Conservation (phyloP, 2,797 vertebrate species). For the Peromyscus eremicus region DNA sequence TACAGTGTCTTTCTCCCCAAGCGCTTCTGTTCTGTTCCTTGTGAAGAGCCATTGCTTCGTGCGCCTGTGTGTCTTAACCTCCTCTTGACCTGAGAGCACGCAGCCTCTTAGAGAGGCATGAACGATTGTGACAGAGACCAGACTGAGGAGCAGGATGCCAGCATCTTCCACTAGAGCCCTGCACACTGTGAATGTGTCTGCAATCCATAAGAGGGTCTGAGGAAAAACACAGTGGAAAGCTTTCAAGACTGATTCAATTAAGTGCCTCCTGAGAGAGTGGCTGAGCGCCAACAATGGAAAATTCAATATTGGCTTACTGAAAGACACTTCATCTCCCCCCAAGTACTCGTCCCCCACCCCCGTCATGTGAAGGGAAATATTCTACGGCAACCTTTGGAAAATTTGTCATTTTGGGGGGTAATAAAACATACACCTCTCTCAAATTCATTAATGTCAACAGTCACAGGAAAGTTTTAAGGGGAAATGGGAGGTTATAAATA, state of each 20-base stretch:
- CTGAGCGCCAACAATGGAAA: constrained; percentile 70
- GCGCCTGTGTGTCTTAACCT: constrained; percentile 67
- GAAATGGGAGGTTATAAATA: constrained; percentile 22
- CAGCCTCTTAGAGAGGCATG: constrained; percentile 66
- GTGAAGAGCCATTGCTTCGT: constrained; percentile 45
- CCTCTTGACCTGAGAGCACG: constrained; percentile 63
- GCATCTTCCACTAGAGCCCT: constrained; percentile 64
- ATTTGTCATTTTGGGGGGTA: neutral
- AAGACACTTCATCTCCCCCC: constrained; percentile 54
- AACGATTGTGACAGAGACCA: constrained; percentile 61
- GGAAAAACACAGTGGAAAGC: constrained; percentile 77
- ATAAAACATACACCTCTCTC: constrained; percentile 33
- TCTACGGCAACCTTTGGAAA: constrained; percentile 59
- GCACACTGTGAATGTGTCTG: neutral
- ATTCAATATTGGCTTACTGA: constrained; percentile 76
- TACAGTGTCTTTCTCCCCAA: neutral
- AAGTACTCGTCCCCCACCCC: neutral
- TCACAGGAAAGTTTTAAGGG: constrained; percentile 32
- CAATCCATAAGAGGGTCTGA: constrained; percentile 57
- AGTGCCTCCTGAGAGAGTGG: constrained; percentile 68
- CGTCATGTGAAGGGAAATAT: constrained; percentile 33
- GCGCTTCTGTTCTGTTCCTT: neutral
- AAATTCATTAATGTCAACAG: constrained; percentile 56
- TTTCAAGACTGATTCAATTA: constrained; percentile 81
- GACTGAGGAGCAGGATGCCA: constrained; percentile 64